Conservation (phyloP, 2,113 vertebrate genomes). For the Oreochromis aureus region DNA sequence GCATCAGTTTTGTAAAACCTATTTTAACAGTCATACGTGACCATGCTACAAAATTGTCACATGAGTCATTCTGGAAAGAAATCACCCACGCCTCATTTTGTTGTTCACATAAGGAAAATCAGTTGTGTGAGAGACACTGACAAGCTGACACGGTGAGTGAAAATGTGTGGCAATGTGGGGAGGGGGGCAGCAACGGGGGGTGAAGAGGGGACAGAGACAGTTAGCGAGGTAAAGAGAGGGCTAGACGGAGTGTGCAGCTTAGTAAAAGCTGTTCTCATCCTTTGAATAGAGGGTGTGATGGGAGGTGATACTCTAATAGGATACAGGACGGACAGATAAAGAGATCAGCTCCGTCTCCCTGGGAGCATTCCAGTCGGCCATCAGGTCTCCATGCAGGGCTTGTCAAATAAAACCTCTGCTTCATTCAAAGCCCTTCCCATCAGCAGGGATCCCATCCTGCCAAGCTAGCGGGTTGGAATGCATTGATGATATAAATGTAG, state of each 20-base stretch:
- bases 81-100: not conserved
- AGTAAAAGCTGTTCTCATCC: constrained; percentile 52
- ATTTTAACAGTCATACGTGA: not conserved
- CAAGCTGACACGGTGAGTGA: not conserved
- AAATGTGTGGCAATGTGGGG: not conserved
- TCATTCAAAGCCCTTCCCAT: constrained; percentile 31
- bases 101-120: not conserved
- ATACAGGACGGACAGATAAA: constrained; percentile 57
- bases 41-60: not conserved
- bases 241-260: constrained; percentile 14
- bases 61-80: not conserved
- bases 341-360: constrained; percentile 44
- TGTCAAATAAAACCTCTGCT: constrained; percentile 40
- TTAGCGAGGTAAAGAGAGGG: constrained; percentile 15
- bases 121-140: not conserved
- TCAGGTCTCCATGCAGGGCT: constrained; percentile 28
- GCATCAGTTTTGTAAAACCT: not conserved
- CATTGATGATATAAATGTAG: too few species aligned
- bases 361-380: constrained; percentile 36
- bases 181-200: not conserved
- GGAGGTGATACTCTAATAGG: constrained; percentile 61
- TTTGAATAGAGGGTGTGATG: constrained; percentile 48
- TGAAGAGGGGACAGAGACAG: not conserved
- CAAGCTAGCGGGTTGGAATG: not conserved
- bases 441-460: constrained; percentile 1